These are phyloP conservation scores for Eriosoma lanigerum DNA, from an alignment of 1,140 invertebrate species.

Conservation along the genomic window DNA sequence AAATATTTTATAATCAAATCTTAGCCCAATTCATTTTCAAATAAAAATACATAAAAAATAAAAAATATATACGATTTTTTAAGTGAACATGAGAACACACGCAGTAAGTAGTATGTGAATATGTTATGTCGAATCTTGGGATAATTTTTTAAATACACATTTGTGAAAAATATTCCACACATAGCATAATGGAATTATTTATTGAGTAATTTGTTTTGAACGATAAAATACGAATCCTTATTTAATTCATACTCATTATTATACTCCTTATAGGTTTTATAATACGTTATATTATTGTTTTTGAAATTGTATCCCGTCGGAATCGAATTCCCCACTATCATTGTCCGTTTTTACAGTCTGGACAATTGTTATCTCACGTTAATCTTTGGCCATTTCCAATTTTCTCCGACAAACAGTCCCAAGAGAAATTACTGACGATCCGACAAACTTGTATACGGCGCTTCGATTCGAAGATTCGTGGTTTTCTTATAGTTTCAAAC, in stretches of 20 bases:
- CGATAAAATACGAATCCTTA: no score
- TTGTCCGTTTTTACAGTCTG: background rate
- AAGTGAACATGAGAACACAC: no score
- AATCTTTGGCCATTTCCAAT: constrained; percentile 48
- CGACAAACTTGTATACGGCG: constrained; percentile 11
- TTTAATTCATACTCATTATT: background rate
- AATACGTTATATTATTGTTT: background rate
- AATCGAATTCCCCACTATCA: background rate
- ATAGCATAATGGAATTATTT: no score
- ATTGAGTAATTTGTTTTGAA: no score
- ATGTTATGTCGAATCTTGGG: no score
- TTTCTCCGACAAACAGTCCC: constrained; percentile 41
- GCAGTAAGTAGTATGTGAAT: no score
- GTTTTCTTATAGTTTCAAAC: background rate
- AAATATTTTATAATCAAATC: no score
- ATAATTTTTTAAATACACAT: no score
- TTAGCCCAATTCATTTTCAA: no score
- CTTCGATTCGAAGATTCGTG: constrained; percentile 9
- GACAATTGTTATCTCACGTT: constrained; percentile 49
- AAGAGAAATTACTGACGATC: constrained; percentile 43
- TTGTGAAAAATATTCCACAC: no score
- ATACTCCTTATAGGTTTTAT: background rate
- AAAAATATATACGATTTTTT: no score
- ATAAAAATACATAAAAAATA: no score
- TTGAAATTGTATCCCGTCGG: background rate